Evolutionary conservation across 2,113 vertebrate genomes (phyloP).

Genomic region (Sapajus apella): DNA sequence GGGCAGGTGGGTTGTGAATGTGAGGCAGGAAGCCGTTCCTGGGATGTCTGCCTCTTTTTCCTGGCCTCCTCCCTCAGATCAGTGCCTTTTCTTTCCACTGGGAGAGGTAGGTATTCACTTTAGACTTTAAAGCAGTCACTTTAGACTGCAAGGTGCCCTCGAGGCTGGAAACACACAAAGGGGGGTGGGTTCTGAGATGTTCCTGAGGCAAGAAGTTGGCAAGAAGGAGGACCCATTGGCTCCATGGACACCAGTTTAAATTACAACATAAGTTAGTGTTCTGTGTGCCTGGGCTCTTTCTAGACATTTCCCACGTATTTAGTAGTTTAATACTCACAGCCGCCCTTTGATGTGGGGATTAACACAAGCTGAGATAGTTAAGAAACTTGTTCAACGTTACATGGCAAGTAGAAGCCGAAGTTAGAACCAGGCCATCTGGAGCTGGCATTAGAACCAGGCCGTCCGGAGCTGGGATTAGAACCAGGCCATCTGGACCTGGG

Average conservation of each 20-base stretch:
- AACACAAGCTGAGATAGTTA: neutral
- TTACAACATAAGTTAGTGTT: fast-evolving
- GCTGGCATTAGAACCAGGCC: neutral
- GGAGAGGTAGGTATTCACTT: no score
- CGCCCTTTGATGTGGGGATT: neutral
- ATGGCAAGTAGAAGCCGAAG: neutral
- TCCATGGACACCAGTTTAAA: neutral
- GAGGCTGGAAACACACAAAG: no score
- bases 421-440: neutral
- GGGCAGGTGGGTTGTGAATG: fast-evolving
- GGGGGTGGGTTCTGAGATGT: neutral
- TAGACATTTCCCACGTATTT: neutral
- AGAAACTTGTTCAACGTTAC: neutral
- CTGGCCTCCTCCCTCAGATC: neutral
- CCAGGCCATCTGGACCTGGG: neutral
- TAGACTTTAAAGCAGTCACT: no score
- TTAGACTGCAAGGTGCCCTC: no score
- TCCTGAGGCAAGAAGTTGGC: neutral
- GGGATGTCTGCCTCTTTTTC: no score
- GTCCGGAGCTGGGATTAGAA: neutral
- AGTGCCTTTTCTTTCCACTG: neutral
- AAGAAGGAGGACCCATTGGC: neutral
- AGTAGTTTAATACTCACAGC: neutral
- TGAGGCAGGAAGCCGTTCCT: neutral
- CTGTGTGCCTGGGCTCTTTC: neutral